These are phyloP conservation scores for Corvus moneduloides DNA, from an alignment of 2,113 vertebrate genomes.

Conservation along the genomic window DNA sequence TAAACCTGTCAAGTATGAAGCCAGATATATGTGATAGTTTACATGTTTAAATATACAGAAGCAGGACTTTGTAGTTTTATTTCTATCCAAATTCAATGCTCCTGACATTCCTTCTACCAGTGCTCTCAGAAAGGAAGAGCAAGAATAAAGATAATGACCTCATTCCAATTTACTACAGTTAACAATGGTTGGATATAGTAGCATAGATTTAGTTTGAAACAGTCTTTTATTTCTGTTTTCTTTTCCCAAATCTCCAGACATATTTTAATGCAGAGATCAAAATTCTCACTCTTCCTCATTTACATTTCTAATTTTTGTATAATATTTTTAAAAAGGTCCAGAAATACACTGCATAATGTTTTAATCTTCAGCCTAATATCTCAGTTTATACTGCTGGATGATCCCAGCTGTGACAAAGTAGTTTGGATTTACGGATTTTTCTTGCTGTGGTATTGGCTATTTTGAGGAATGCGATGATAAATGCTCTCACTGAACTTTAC, in stretches of 20 bases:
- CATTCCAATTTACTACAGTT: neutral
- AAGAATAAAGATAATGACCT: neutral
- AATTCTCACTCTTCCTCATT: neutral
- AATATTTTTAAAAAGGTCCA: neutral
- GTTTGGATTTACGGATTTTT: neutral
- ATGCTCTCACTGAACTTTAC: neutral
- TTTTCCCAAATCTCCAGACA: neutral
- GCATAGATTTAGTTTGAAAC: neutral
- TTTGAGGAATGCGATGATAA: neutral
- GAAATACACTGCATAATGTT: neutral
- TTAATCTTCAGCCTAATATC: neutral
- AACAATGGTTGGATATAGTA: neutral
- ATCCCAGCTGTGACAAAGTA: neutral
- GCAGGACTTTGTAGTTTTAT: neutral
- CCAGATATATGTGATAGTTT: neutral
- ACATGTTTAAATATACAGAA: neutral
- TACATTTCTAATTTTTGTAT: neutral
- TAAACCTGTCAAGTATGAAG: neutral
- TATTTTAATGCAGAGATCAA: neutral
- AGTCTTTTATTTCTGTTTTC: neutral
- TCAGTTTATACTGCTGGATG: neutral
- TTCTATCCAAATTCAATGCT: neutral
- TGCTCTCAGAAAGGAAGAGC: neutral
- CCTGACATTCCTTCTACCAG: neutral
- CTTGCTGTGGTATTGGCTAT: neutral